phyloP scores from a whole-genome alignment of 2,113 vertebrate genomes.

The Seriola quinqueradiata region DNA sequence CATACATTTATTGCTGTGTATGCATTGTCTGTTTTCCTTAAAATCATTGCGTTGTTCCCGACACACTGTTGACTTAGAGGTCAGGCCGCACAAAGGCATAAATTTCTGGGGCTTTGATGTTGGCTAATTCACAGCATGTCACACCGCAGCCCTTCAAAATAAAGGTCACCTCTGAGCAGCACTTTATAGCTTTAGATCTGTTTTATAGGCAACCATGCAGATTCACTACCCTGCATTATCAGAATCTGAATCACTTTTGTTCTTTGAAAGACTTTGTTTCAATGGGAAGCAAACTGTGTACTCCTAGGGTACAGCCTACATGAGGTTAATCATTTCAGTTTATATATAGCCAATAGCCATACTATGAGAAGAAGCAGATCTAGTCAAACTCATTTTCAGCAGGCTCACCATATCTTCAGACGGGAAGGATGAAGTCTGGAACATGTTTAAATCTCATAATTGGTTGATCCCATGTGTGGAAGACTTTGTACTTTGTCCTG shows the following conservation, averaged over 20 bases:
- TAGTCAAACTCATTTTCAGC: background rate
- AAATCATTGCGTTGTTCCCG: conserved; percentile 33
- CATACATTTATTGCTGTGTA: conserved; percentile 70
- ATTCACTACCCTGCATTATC: conserved; percentile 5
- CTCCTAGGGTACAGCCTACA: no score
- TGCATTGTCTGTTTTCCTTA: conserved; percentile 56
- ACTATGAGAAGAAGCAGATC: background rate
- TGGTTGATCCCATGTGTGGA: background rate
- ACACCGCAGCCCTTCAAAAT: conserved; percentile 50
- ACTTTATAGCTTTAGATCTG: conserved; percentile 52
- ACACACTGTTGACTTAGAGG: conserved; percentile 62
- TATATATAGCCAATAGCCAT: no score
- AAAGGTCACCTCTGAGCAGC: conserved; percentile 71
- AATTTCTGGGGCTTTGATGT: conserved; percentile 50
- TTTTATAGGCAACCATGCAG: conserved; percentile 56
- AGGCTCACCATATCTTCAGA: background rate
- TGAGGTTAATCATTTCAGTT: background rate
- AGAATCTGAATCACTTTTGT: conserved; percentile 13
- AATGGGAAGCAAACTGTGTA: background rate
- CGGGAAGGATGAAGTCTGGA: no score
- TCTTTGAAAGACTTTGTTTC: conserved; percentile 5
- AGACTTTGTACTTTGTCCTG: background rate
- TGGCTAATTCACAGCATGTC: conserved; percentile 63
- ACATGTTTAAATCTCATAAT: background rate
- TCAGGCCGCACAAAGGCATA: conserved; percentile 52